These are phyloP conservation scores for Carpatolechia fugitivella DNA, from an alignment of 2,888 invertebrate genomes.

Conservation along the genomic window DNA sequence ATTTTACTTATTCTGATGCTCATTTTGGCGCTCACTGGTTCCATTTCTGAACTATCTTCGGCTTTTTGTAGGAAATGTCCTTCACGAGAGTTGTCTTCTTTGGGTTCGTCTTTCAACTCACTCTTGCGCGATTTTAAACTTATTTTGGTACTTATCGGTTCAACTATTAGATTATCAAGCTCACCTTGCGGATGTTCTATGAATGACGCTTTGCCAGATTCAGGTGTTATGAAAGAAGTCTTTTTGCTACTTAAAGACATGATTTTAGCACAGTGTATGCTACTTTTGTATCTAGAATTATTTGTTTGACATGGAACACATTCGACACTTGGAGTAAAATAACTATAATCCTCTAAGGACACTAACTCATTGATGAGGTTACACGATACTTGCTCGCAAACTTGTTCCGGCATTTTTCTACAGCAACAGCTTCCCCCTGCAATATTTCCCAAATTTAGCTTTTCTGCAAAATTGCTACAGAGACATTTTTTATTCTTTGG, in stretches of 20 bases:
- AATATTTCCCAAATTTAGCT: not conserved
- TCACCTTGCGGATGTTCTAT: not conserved
- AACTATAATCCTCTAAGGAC: not conserved
- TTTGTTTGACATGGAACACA: not conserved
- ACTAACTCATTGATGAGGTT: not conserved
- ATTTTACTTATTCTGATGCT: too few relatives aligned
- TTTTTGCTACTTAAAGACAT: not conserved
- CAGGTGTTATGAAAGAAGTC: not conserved
- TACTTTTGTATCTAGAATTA: slow-evolving; percentile 3
- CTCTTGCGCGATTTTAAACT: not conserved
- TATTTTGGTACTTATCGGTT: not conserved
- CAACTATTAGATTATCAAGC: not conserved
- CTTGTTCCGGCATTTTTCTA: slow-evolving; percentile 25
- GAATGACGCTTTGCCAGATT: not conserved
- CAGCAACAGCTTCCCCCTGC: slow-evolving; percentile 12
- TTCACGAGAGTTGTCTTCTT: too few relatives aligned
- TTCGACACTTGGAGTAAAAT: slow-evolving; percentile 25
- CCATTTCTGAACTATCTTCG: too few relatives aligned
- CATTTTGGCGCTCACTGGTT: too few relatives aligned
- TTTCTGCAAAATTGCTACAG: not conserved
- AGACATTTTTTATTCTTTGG: slow-evolving; percentile 8
- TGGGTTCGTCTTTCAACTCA: not conserved
- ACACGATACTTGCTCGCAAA: slow-evolving; percentile 23
- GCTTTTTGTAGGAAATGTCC: too few relatives aligned
- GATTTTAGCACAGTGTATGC: not conserved